Conservation (phyloP, 2,113 vertebrate genomes). For the Pterocles orientalis region DNA sequence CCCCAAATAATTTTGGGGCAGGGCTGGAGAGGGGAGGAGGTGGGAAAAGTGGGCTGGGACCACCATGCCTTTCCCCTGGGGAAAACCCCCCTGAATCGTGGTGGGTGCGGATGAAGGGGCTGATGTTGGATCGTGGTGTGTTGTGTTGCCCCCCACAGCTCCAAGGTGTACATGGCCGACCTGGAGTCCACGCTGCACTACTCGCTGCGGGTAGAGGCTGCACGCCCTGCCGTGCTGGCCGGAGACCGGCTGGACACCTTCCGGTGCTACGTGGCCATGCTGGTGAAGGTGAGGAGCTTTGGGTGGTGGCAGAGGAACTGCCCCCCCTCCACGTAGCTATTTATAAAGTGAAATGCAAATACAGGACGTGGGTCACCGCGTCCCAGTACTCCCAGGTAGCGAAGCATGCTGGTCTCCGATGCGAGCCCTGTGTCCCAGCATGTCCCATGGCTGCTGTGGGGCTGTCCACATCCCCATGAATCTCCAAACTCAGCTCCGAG, state of each 20-base stretch:
- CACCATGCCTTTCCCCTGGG: neutral
- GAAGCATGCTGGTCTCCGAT: accelerated
- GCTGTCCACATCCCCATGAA: neutral
- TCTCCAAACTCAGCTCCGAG: neutral
- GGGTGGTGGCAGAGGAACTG: accelerated
- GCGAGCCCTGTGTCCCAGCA: neutral
- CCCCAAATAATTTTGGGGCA: neutral
- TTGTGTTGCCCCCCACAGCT: neutral
- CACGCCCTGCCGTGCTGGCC: slow-evolving; percentile 68
- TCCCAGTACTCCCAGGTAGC: accelerated
- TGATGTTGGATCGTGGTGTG: neutral
- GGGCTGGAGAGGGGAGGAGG: neutral
- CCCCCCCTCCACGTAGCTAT: accelerated
- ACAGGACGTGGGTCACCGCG: accelerated
- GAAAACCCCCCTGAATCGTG: accelerated
- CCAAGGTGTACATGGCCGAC: slow-evolving; percentile 90
- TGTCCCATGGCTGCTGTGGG: accelerated
- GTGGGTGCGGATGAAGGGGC: accelerated
- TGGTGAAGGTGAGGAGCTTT: slow-evolving; percentile 84
- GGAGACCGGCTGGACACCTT: slow-evolving; percentile 78
- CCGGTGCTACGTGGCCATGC: slow-evolving; percentile 77
- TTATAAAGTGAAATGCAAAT: neutral
- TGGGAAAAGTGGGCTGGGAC: neutral
- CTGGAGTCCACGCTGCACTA: slow-evolving; percentile 89
- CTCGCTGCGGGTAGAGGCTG: slow-evolving; percentile 85